These are phyloP conservation scores for Donacobius atricapilla DNA, from an alignment of 2,113 vertebrate species.

Conservation along the genomic window DNA sequence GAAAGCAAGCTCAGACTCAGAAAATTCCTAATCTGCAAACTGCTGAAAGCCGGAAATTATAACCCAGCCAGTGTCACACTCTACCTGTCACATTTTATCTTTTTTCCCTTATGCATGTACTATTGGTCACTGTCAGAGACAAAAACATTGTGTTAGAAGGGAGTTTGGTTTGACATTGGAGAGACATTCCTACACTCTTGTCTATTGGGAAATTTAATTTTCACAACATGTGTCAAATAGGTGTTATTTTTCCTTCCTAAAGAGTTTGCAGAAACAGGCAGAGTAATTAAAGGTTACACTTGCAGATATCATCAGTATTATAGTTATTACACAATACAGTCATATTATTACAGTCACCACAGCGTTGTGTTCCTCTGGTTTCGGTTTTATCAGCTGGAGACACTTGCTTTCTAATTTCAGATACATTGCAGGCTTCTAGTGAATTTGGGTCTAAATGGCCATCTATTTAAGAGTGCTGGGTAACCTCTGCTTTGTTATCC, in stretches of 20 bases:
- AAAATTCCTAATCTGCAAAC: neutral
- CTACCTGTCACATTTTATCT: neutral
- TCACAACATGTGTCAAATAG: neutral
- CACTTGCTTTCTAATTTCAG: neutral
- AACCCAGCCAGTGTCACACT: neutral
- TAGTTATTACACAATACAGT: conserved; percentile 20
- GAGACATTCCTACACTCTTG: neutral
- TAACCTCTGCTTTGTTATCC: neutral
- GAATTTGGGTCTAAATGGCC: neutral
- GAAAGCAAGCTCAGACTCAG: neutral
- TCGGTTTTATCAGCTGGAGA: neutral
- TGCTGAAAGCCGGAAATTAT: neutral
- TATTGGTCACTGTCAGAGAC: neutral
- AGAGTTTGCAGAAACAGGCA: conserved; percentile 4
- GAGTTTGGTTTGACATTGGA: neutral
- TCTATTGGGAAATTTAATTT: conserved; percentile 2
- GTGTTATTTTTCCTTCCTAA: conserved; percentile 13
- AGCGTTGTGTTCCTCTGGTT: neutral
- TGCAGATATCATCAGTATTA: neutral
- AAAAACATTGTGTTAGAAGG: neutral
- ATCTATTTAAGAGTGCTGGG: neutral
- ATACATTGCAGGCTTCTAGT: neutral
- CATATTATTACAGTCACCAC: neutral
- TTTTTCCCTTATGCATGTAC: neutral
- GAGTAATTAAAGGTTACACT: conserved; percentile 44